phyloP scores from a whole-genome alignment of 2,113 vertebrate genomes.

The Pseudorasbora parva region DNA sequence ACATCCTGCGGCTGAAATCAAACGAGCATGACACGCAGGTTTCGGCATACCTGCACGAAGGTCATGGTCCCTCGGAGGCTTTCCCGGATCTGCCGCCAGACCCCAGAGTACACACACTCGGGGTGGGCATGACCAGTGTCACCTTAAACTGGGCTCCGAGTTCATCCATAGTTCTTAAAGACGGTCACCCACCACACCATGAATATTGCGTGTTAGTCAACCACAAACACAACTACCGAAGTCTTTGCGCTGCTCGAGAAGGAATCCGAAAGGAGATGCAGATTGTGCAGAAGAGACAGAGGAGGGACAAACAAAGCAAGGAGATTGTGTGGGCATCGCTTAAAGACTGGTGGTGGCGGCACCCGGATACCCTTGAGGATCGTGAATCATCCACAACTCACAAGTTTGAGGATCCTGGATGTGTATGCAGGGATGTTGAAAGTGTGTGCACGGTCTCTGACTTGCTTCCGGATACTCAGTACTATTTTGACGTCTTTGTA shows the following conservation, averaged over 20 bases:
- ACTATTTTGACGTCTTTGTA: conserved; percentile 88
- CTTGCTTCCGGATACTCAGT: conserved; percentile 81
- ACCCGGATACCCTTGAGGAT: conserved; percentile 66
- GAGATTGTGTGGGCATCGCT: conserved; percentile 68
- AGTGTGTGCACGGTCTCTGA: conserved; percentile 82
- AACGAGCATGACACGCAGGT: conserved; percentile 79
- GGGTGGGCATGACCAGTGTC: conserved; percentile 83
- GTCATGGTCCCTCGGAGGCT: conserved; percentile 68
- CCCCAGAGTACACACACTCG: conserved; percentile 77
- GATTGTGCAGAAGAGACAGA: conserved; percentile 55
- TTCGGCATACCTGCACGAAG: conserved; percentile 78
- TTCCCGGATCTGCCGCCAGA: conserved; percentile 85
- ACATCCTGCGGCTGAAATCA: conserved; percentile 81
- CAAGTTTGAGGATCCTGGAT: conserved; percentile 70
- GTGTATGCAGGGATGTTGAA: conserved; percentile 80
- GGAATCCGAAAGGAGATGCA: conserved; percentile 56
- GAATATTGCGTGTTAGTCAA: conserved; percentile 88
- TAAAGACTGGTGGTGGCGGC: conserved; percentile 77
- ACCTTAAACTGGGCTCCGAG: conserved; percentile 87
- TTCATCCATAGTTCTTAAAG: conserved; percentile 68
- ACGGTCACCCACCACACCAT: conserved; percentile 65
- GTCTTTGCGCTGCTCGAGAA: conserved; percentile 80
- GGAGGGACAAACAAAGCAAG: conserved; percentile 59
- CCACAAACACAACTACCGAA: conserved; percentile 82
- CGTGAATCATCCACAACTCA: conserved; percentile 53